These are phyloP conservation scores for Sminthopsis crassicaudata DNA, from an alignment of 2,113 vertebrate genomes.

Conservation along the genomic window DNA sequence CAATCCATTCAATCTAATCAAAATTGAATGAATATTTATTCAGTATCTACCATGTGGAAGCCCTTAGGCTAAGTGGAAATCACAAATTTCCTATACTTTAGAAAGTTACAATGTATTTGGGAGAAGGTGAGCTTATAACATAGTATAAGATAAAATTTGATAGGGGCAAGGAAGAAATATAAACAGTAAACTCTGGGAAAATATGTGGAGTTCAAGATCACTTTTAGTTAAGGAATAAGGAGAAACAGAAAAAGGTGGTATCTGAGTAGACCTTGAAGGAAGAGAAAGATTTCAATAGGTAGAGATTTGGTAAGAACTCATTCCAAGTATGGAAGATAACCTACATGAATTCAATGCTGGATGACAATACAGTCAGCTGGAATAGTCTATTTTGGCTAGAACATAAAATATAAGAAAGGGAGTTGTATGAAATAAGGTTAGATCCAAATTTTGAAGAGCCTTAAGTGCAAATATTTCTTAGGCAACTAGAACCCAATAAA, in stretches of 20 bases:
- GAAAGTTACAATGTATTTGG: not conserved
- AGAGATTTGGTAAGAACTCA: not conserved
- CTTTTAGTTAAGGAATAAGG: not conserved
- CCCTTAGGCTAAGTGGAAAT: not conserved
- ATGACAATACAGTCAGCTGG: not conserved
- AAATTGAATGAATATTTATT: not conserved
- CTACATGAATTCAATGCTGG: not conserved
- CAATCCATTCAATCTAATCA: not conserved
- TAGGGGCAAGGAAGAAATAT: not conserved
- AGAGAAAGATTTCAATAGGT: not conserved
- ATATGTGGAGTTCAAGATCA: not conserved
- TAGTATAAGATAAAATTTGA: not conserved
- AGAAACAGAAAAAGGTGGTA: not conserved
- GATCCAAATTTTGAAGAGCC: not conserved
- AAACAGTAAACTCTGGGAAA: not conserved
- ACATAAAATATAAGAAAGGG: not conserved
- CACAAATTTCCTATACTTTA: not conserved
- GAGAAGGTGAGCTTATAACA: not conserved
- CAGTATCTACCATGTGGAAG: not conserved
- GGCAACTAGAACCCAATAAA: not conserved
- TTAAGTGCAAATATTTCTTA: not conserved
- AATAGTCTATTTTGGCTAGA: not conserved
- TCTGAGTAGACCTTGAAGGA: not conserved
- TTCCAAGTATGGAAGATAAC: not conserved
- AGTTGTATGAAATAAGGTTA: not conserved